A percentile compares a stretch with the other conserved stretches of the same genome.
Conservation (phyloP, 2,888 invertebrate genomes). For the Hemistola chrysoprasaria region DNA sequence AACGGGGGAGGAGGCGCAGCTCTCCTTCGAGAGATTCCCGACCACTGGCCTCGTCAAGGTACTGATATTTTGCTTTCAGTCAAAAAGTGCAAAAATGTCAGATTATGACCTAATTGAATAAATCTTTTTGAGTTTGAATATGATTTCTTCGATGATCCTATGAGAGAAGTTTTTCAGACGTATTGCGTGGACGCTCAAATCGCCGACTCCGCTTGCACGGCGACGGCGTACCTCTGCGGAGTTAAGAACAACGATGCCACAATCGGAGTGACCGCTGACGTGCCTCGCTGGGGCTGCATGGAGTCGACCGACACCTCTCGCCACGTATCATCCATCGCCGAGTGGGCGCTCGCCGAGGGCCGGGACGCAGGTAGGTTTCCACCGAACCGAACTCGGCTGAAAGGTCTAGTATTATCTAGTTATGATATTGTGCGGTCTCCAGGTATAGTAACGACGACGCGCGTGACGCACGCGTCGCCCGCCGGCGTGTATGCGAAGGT, state of each 20-base stretch:
- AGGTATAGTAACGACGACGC: conserved; percentile 88
- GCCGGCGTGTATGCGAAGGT: conserved; percentile 86
- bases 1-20: conserved; percentile 81
- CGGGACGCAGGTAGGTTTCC: conserved; percentile 50
- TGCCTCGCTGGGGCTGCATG: conserved; percentile 80
- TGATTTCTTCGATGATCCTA: too few species aligned
- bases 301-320: conserved; percentile 70
- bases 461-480: conserved; percentile 91
- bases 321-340: conserved; percentile 84
- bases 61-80: background rate
- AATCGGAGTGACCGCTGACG: conserved; percentile 86
- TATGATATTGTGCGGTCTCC: conserved; percentile 3
- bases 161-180: conserved; percentile 51
- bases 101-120: too few species aligned
- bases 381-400: too few species aligned
- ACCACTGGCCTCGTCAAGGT: conserved; percentile 85
- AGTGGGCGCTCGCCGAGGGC: conserved; percentile 83
- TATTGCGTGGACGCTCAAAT: conserved; percentile 84
- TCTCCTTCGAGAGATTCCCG: conserved; percentile 84
- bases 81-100: too few species aligned
- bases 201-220: conserved; percentile 87
- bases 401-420: background rate
- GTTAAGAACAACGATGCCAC: conserved; percentile 85
- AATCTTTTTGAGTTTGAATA: too few species aligned
- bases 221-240: conserved; percentile 86